These are phyloP conservation scores for Halyomorpha halys DNA, from an alignment of 1,140 invertebrate genomes.

Conservation along the genomic window DNA sequence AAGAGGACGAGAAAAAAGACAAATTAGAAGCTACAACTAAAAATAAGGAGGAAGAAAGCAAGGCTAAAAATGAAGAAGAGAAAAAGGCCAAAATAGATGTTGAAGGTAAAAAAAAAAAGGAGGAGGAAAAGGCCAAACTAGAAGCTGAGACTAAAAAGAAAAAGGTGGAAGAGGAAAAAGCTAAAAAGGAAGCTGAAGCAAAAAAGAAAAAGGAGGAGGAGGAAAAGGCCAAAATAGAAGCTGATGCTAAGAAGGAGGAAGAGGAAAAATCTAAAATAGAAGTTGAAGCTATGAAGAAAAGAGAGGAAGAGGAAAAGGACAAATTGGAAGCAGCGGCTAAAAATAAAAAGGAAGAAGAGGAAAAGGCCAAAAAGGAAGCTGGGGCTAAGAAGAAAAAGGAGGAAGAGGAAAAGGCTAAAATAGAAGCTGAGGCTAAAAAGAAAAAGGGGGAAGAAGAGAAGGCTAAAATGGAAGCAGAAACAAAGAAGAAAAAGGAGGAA, in stretches of 20 bases:
- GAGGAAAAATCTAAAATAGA: constrained; percentile 17
- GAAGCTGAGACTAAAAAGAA: neutral
- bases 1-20: constrained; percentile 7
- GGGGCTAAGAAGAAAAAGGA: constrained; percentile 23
- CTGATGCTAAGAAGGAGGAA: constrained; percentile 22
- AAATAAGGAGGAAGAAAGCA: neutral
- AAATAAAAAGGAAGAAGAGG: constrained; percentile 26
- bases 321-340: constrained; percentile 26
- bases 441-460: constrained; percentile 32
- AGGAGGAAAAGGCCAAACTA: constrained; percentile 1
- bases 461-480: constrained; percentile 28
- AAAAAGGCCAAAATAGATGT: neutral
- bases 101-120: neutral
- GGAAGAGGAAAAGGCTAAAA: constrained; percentile 27
- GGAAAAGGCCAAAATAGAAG: constrained; percentile 24
- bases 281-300: constrained; percentile 21
- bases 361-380: constrained; percentile 21
- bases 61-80: neutral
- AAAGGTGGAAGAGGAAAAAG: constrained; percentile 27
- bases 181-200: constrained; percentile 28
- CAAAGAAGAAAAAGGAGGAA: constrained; percentile 31
- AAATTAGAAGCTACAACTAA: neutral
- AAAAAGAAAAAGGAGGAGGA: constrained; percentile 26
- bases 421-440: constrained; percentile 25
- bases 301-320: constrained; percentile 24